Conservation (phyloP, 2,797 vertebrate species). For the Chelidonichthys spinosus region DNA sequence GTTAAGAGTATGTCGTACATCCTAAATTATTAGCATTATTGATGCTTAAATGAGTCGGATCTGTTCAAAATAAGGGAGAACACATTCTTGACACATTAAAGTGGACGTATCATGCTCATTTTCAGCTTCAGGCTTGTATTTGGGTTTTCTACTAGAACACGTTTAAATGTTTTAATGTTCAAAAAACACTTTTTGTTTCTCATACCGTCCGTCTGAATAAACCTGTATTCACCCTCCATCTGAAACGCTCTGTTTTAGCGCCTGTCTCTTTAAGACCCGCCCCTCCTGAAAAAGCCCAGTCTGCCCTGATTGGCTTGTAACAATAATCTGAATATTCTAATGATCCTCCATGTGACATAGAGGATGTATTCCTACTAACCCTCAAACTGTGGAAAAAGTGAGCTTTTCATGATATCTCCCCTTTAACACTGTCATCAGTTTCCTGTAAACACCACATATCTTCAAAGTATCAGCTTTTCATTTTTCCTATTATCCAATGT, state of each 20-base stretch:
- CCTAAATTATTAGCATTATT: too few relatives aligned
- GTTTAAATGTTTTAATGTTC: neutral
- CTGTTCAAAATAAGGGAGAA: neutral
- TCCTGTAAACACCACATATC: neutral
- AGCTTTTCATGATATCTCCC: neutral
- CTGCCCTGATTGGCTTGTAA: neutral
- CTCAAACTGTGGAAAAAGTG: too few relatives aligned
- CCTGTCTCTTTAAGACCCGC: neutral
- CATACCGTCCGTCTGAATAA: neutral
- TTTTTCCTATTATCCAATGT: neutral
- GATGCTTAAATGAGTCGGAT: neutral
- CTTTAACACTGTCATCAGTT: neutral
- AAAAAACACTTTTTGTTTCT: too few relatives aligned
- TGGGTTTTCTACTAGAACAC: neutral
- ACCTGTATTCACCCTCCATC: neutral
- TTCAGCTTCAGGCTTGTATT: neutral
- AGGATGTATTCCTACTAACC: neutral
- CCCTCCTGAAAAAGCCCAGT: neutral
- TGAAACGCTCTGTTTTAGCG: neutral
- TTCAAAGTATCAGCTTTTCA: neutral
- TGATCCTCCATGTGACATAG: neutral
- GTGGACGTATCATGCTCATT: neutral
- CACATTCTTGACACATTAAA: neutral
- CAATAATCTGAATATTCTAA: neutral
- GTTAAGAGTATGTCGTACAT: neutral